Conservation (phyloP, 2,797 vertebrate genomes). For the Coluber constrictor region DNA sequence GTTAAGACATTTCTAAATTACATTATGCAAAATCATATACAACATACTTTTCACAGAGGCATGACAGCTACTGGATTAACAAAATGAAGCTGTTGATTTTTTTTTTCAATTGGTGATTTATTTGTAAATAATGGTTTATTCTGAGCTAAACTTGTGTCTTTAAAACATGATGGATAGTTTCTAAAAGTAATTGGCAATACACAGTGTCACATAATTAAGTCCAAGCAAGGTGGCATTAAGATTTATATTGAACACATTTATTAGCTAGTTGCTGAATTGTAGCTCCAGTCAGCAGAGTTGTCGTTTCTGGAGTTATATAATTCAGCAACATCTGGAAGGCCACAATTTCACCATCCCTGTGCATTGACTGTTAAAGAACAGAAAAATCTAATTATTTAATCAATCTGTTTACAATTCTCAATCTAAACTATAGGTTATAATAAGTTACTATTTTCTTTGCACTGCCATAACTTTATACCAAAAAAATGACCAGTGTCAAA, state of each 20-base stretch:
- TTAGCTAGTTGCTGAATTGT: neutral
- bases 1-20: neutral
- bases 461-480: neutral
- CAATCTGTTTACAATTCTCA: neutral
- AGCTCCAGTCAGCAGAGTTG: neutral
- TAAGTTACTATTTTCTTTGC: neutral
- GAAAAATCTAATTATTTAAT: neutral
- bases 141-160: neutral
- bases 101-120: neutral
- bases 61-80: neutral
- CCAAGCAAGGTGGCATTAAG: neutral
- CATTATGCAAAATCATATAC: neutral
- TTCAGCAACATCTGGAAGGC: neutral
- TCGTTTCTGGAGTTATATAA: neutral
- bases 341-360: neutral
- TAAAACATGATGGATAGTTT: neutral
- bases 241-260: neutral
- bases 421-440: neutral
- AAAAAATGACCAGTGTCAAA: neutral
- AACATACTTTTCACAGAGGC: neutral
- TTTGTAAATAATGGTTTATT: neutral
- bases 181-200: neutral
- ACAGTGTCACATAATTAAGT: neutral
- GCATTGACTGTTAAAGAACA: neutral
- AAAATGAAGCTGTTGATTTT: neutral